phyloP scores from a whole-genome alignment of 2,888 invertebrate genomes.

The Platerodrilus igneus region DNA sequence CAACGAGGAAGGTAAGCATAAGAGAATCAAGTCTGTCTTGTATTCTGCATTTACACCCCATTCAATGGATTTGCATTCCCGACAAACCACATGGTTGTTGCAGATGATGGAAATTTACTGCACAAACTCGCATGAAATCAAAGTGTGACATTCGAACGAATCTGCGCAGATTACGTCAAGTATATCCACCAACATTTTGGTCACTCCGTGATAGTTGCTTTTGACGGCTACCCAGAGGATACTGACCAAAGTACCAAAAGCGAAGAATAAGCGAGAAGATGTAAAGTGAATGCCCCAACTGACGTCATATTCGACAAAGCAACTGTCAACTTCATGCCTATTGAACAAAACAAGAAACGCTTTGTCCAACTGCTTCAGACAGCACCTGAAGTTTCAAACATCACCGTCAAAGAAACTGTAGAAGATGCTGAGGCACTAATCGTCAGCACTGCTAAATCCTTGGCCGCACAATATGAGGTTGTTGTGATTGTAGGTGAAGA shows the following conservation, averaged over 20 bases:
- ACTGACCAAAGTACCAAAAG: constrained; percentile 1
- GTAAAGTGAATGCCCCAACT: no score
- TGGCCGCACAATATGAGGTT: constrained; percentile 2
- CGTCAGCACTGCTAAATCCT: constrained; percentile 1
- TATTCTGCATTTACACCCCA: constrained; percentile 1
- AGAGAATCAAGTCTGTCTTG: constrained; percentile 1
- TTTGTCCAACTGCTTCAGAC: neutral
- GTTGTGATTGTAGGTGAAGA: constrained; percentile 2
- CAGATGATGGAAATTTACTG: constrained; percentile 4
- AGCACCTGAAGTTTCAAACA: constrained; percentile 1
- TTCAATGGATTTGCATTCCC: constrained; percentile 1
- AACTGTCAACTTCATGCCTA: no score
- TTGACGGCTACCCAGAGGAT: constrained; percentile 3
- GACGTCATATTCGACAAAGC: no score
- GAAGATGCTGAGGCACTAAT: no score
- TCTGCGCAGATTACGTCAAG: constrained; percentile 5
- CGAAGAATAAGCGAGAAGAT: constrained; percentile 2
- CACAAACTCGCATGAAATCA: constrained; percentile 2
- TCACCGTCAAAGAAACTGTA: constrained; percentile 2
- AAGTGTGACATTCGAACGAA: constrained; percentile 4
- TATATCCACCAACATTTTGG: constrained; percentile 5
- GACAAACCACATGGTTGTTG: constrained; percentile 3
- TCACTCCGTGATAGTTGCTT: constrained; percentile 3
- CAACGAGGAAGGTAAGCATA: constrained; percentile 5
- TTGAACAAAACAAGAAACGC: constrained; percentile 1